Evolutionary conservation across 2,113 vertebrate genomes (phyloP), one percentile per base, ranked within the genome.

Genomic region (Clarias gariepinus): DNA sequence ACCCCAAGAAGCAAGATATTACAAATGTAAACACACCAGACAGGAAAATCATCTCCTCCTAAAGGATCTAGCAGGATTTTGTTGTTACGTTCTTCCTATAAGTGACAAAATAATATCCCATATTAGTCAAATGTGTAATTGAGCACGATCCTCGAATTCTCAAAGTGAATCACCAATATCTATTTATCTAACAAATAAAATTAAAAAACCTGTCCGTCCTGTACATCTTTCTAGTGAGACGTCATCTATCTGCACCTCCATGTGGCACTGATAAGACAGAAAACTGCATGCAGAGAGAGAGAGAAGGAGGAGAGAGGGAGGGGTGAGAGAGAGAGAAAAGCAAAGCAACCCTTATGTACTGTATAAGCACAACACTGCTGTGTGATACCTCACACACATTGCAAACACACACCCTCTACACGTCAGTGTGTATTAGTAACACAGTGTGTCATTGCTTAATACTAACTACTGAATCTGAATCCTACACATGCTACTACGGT

Each of bases 191-290:
- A 30, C 41, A 28, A 30, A 55, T 11, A 63, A 28, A n/a, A 57
- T n/a, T 16, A 1, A 28, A n/a, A 52, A 47, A 47, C 36, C 47
- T 16, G 16, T 30, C 30, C 55, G 57, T 53, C 10, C n/a, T 4
- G 61, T 60, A 68, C 76, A 58, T 78, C 73, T 78, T 66, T 64
- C 83, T 36, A 52, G 61, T 9, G 52, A 85, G 60, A 73, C 64
- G 11, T 85, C 84, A 80, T 79, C 84, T 55, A 55, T 80, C 52
- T 68, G 28, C 76, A 78, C 83, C 60, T 78, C 73, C 60, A 23
- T 64, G 84, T 78, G 60, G 78, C 58, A 77, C 83, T 52, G 71
- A 77, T 52, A 78, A 83, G 68, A 83, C 64, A 12, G 60, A 61
- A n/a, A 69, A 83, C 55, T 47, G 33, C 47, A 83, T 10, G 19